Base-by-base conservation (phyloP, 2,888 invertebrate genomes). In the Scaptomyza tumidula region DNA sequence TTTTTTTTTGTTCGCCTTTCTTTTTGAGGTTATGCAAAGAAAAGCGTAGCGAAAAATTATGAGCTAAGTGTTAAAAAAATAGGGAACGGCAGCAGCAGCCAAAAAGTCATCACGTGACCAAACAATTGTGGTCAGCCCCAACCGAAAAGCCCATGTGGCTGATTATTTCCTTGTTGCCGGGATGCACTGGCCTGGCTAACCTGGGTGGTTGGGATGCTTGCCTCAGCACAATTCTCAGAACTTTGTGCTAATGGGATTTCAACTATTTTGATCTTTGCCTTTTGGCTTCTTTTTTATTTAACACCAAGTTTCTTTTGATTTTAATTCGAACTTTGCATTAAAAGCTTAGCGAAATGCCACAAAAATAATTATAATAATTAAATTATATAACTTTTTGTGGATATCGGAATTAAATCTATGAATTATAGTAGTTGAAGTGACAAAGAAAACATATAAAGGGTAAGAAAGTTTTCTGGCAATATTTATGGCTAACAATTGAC, bases 61-160 rank as follows among this genome's bases (percentile, higher is more conserved):
- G 77, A 63, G 67, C 60, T 48, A 27, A 61, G 60, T 24, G 44
- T 14, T 41, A 63, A 74, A 54, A 62, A 63, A 71, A 31, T 9
- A 44, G 14, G n/a, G n/a, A 39, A 7, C 6, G 13, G 29, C 48
- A 62, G 52, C 50, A 52, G 69, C 62, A 57, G 63, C 75, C 55
- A 66, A 76, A 81, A 74, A 69, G 66, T 77, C 82, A 76, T 74
- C 82, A 66, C 63, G 85, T 79, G 79, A 81, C 85, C 74, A 48
- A 71, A 63, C 71, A 81, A 85, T 81, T 75, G 69, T 76, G 83
- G 81, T 71, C 72, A 69, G 58, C 55, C 63, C 14, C 45, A 45
- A 10, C 41, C 31, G 27, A 19, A 19, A 29, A n/a, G 29, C 24
- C 29, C 59, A 69, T 54, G 61, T 46, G 48, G 49, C 39, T 39